Percentiles rank a stretch among this genome's conserved stretches.
phyloP scores from a whole-genome alignment of 2,888 invertebrate genomes.

The Apomyelois bistriatella region DNA sequence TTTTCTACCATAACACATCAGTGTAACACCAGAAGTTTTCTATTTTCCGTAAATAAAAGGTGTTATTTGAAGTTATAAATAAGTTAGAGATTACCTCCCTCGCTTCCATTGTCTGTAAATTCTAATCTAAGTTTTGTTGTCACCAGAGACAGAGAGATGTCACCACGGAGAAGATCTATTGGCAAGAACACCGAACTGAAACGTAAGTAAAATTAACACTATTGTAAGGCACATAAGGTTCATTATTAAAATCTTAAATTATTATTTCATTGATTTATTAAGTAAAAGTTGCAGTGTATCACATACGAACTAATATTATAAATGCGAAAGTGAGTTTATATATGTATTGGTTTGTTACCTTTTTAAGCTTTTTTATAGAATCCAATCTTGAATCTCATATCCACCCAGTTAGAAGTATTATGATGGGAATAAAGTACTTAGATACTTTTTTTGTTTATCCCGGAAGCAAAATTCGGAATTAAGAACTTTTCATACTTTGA shows the following conservation, averaged over 20 bases:
- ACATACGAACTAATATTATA: too few species aligned
- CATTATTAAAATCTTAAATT: neutral
- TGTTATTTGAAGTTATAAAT: neutral
- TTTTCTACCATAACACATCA: too few species aligned
- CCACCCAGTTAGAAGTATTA: too few species aligned
- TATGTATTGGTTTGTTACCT: too few species aligned
- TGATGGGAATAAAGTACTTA: too few species aligned
- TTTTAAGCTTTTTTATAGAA: too few species aligned
- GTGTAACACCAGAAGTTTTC: neutral
- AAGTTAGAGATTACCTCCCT: neutral
- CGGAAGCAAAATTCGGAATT: too few species aligned
- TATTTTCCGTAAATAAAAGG: neutral
- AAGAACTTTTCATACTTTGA: too few species aligned
- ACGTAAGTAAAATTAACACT: slow-evolving; percentile 49
- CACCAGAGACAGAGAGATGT: slow-evolving; percentile 83
- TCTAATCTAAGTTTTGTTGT: slow-evolving; percentile 78
- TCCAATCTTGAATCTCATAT: too few species aligned
- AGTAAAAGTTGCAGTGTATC: neutral
- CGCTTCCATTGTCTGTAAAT: slow-evolving; percentile 24
- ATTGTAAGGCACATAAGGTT: neutral
- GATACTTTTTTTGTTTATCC: too few species aligned
- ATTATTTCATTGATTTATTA: neutral
- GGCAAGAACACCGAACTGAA: slow-evolving; percentile 71
- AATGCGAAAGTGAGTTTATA: too few species aligned
- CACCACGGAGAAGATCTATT: slow-evolving; percentile 79